Evolutionary conservation across 2,113 vertebrate genomes (phyloP).

Genomic region (Psilopogon haemacephalus): DNA sequence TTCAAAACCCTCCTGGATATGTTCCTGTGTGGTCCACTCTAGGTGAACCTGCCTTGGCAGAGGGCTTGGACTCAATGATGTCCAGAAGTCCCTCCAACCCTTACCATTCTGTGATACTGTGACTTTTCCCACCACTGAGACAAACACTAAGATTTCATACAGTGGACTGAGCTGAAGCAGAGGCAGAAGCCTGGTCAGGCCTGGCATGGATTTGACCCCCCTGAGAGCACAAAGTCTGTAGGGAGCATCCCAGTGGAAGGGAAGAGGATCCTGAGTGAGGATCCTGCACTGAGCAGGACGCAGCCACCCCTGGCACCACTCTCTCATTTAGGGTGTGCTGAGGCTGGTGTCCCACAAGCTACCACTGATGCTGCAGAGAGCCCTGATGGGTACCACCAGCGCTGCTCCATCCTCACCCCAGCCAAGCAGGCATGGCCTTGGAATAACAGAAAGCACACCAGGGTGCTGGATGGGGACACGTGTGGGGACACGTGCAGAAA

Average conservation of each 20-base stretch:
- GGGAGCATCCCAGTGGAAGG: neutral
- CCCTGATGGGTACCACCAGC: neutral
- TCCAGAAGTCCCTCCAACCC: too few species aligned
- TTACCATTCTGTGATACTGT: too few species aligned
- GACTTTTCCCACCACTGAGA: neutral
- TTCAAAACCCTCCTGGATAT: too few species aligned
- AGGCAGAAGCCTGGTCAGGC: neutral
- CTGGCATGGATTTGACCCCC: neutral
- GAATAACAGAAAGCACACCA: neutral
- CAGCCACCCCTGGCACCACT: neutral
- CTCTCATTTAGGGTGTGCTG: too few species aligned
- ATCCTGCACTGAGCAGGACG: neutral
- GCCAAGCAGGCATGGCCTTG: neutral
- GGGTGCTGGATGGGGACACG: neutral
- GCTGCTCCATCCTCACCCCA: neutral
- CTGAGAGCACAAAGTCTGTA: neutral
- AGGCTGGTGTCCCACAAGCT: neutral
- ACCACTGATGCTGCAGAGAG: neutral
- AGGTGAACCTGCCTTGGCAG: too few species aligned
- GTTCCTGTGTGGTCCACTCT: too few species aligned
- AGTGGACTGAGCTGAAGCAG: neutral
- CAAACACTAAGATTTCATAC: neutral
- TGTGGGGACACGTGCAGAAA: neutral
- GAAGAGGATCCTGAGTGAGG: accelerated
- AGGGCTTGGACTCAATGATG: too few species aligned